Percentiles rank a stretch among this genome's conserved stretches.
Evolutionary conservation across 2,113 vertebrate genomes (phyloP).

Genomic region (Eptesicus fuscus): DNA sequence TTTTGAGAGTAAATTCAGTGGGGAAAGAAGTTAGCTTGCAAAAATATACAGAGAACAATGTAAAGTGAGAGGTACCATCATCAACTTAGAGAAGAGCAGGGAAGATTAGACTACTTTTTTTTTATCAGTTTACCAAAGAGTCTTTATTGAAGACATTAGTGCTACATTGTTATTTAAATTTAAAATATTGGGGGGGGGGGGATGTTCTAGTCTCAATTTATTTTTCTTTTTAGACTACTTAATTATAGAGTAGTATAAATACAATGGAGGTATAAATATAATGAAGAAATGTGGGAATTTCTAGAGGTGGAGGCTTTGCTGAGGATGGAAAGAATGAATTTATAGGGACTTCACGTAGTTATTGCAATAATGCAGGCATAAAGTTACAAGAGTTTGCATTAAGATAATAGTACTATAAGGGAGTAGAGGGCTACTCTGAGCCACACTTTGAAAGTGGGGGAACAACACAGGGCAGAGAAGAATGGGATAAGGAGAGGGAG

Average conservation of each 20-base stretch:
- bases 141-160: neutral
- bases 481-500: neutral
- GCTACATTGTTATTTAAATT: neutral
- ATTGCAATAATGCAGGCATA: neutral
- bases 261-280: neutral
- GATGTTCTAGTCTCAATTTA: too few species aligned
- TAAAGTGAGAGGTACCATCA: neutral
- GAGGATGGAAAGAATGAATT: neutral
- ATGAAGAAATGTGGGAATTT: neutral
- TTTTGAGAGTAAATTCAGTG: constrained; percentile 15
- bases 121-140: neutral
- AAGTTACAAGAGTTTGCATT: neutral
- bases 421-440: neutral
- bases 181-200: too few species aligned
- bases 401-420: neutral
- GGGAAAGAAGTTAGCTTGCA: neutral
- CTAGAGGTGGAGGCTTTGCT: neutral
- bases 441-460: neutral
- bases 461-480: neutral
- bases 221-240: neutral
- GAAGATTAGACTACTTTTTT: neutral
- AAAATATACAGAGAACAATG: neutral
- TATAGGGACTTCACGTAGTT: neutral
- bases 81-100: neutral
- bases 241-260: neutral